Evolutionary conservation across 1,140 invertebrate species (phyloP), one percentile per base, ranked within the genome.

Genomic region (Drosophila nigrodunni): DNA sequence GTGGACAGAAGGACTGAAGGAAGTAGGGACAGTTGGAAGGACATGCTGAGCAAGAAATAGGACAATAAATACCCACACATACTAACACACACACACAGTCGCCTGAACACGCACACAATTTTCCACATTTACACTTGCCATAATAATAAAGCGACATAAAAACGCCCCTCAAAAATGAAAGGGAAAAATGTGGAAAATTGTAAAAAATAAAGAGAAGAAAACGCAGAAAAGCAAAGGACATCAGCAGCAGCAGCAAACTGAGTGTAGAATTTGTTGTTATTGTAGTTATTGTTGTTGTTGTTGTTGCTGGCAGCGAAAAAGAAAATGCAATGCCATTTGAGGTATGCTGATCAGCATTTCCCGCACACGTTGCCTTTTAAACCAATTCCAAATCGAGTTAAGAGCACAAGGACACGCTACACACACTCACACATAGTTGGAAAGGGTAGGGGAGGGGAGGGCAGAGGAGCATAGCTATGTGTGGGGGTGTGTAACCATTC

Each of bases 381-480:
- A 83, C 77, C 83, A 76, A 89, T 89, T 89, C 80, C 74, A 85
- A 89, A 89, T 88, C 86, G 80, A 89, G 85, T 89, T 89, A 89
- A 85, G 80, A 59, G 75, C 77, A 76, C 86, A 85, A 89, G 85
- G 83, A 75, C 82, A 64, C 37, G 47, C 52, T 54, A 13, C 49
- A 55, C 60, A 54, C 21, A 61, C 44, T 55, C 18, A 59, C 54
- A 47, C 21, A 41, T 11, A 21, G 7, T 39, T 10, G 18, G 18
- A 13, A 18, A 44, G 11, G 1, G 15, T 15, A 25, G 39, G 18
- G 18, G 39, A 25, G 10, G 50, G 9, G 15, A 21, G 54, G 35
- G 25, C 18, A 30, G 6, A 30, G 25, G 25, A 6, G 25, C 25
- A 2, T 30, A 30, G 25, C 25, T 3, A 25, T 25, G 25, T 25